Evolutionary conservation across 2,113 vertebrate genomes (phyloP), one percentile per base, ranked within the genome.

Genomic region (Petaurus breviceps): DNA sequence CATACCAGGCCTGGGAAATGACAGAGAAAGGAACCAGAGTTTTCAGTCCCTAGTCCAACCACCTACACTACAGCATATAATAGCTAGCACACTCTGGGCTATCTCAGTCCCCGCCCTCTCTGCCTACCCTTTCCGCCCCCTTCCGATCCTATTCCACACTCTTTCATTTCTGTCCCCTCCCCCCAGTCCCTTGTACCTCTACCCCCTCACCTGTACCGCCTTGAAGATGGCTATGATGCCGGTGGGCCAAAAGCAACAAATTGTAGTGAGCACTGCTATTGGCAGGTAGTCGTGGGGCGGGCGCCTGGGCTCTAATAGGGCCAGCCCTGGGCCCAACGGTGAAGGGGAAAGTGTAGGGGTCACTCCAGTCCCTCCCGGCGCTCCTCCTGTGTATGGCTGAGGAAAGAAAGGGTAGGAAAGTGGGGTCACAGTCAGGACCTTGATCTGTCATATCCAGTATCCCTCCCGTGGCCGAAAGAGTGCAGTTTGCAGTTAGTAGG

Each of bases 161-260:
- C 51, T 51, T n/a, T 51, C 91, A 51, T 26, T 47, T 14, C 91
- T 16, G 22, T 23, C 31, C 5, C 49, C 14, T 28, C n/a, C 89
- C 54, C 47, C 8, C 3, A 11, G 47, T 11, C 22, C 26, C 9
- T 12, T 68, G 22, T 50, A 25, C 54, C 50, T 31, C 0, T 19
- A 11, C 1, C 26, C 1, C 3, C 92, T 2, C 89, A 99, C 99
- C 99, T 99, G 99, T 98, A 99, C 99, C 0, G 99, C 99, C 98
- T 99, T 99, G 98, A 99, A 99, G 98, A 99, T 99, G 23, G 99
- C 99, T 84, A 99, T 99, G 98, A 99, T 99, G 97, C 99, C 99
- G 0, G 99, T 99, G 2, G 99, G 99, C 99, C 99, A 99, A 98
- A 99, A 99, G 98, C 99, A 99, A 98, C 99, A 99, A 97, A 99